These are phyloP conservation scores for Todiramphus chloris DNA, from an alignment of 2,113 vertebrate species.

Conservation along the genomic window DNA sequence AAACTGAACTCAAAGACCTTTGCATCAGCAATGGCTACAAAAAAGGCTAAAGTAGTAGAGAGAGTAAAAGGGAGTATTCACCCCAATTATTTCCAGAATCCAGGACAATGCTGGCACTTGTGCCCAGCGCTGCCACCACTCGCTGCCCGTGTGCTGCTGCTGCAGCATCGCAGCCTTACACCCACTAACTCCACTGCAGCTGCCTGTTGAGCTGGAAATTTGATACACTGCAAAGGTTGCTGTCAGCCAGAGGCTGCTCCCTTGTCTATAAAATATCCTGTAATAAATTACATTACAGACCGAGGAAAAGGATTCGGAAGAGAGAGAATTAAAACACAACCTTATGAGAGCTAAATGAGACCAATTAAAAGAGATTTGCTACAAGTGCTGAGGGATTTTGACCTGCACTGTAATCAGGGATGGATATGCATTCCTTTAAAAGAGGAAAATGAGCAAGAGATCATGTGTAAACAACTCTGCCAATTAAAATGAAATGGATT, in stretches of 20 bases:
- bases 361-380: conserved; percentile 68
- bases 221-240: conserved; percentile 21
- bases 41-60: not conserved
- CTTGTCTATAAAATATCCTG: conserved; percentile 35
- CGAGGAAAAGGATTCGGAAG: conserved; percentile 14
- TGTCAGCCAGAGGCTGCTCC: conserved; percentile 36
- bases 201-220: conserved; percentile 40
- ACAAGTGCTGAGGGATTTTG: conserved; percentile 65
- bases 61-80: not conserved
- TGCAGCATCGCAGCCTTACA: not conserved
- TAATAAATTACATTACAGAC: conserved; percentile 50
- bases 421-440: conserved; percentile 32
- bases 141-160: not conserved
- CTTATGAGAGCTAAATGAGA: conserved; percentile 63
- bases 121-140: fast-evolving
- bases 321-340: conserved; percentile 31
- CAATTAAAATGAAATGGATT: conserved; percentile 63
- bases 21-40: not conserved
- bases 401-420: conserved; percentile 57
- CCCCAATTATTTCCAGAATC: not conserved
- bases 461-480: conserved; percentile 55
- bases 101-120: fast-evolving
- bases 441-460: conserved; percentile 42
- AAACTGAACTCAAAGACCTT: not conserved
- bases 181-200: not conserved